phyloP scores from a whole-genome alignment of 2,113 vertebrate species.

The Chinchilla lanigera region DNA sequence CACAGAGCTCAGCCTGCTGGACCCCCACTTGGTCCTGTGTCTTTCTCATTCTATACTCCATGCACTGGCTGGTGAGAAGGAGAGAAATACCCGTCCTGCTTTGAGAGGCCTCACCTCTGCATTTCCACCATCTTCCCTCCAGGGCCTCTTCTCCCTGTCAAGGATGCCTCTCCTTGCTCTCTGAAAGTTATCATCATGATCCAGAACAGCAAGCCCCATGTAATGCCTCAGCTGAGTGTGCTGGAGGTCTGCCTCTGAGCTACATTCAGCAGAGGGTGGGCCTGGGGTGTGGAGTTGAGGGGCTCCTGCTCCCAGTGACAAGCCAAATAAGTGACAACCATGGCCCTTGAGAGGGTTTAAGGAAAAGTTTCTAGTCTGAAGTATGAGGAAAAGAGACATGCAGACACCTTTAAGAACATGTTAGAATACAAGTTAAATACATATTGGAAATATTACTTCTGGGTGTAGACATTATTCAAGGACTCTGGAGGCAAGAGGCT shows the following conservation, averaged over 20 bases:
- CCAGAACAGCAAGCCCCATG: not conserved
- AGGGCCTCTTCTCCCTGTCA: not conserved
- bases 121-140: not conserved
- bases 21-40: not conserved
- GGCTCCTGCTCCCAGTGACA: not conserved
- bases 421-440: not conserved
- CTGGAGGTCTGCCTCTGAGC: not conserved
- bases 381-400: not conserved
- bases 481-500: conserved; percentile 30
- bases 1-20: not conserved
- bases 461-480: conserved; percentile 4
- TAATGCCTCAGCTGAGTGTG: not conserved
- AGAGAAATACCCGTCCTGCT: not conserved
- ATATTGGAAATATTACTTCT: conserved; percentile 25
- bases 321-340: not conserved
- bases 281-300: not conserved
- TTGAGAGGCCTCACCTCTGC: not conserved
- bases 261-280: not conserved
- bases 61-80: not conserved
- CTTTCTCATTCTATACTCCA: not conserved
- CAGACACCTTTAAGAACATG: not conserved
- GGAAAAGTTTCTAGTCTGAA: not conserved
- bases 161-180: not conserved
- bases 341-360: not conserved
- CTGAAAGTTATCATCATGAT: not conserved